Base-by-base conservation (phyloP, 1,140 invertebrate species). In the Eubasilissa regina region DNA sequence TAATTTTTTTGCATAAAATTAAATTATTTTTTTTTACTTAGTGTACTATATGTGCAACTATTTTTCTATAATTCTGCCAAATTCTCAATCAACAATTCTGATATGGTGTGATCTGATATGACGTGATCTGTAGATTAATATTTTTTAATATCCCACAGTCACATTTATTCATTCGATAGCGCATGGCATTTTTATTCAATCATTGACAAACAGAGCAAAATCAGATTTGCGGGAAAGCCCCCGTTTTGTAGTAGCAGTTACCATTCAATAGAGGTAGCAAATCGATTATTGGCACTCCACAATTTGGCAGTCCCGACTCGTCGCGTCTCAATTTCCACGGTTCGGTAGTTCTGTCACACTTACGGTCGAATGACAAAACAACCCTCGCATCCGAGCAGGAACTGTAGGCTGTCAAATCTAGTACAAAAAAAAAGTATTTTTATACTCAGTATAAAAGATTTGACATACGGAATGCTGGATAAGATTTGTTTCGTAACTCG, bases 321-420 rank as follows among this genome's bases (percentile, higher is more conserved):
- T 80, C 53, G 60, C 44, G 74, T 66, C 72, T 80, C 78, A 75
- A 80, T 80, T 80, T 80, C 78, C 25, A 58, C 78, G 78, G 45
- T 75, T 70, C 72, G 48, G 19, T 48, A 62, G 47, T 70, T 79
- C 53, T 12, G 58, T 66, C 70, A 79, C 68, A 73, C 77, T 77
- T 75, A 45, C 74, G 44, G 44, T 35, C n/a, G 21, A 56, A 56
- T 58, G 25, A 56, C 72, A 25, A 21, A 44, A 75, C 58, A 48
- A n/a, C 47, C 51, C 45, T 73, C 68, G 9, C 4, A 17, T 1
- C 17, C 43, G 12, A 44, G 19, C 25, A 35, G 25, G 25, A 35
- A 35, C 25, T 6, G 25, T 35, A 35, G 25, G 25, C 25, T 35
- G 6, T 35, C 6, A 35, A 35, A 35, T 35, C 1, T 35, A 35